Evolutionary conservation across 2,113 vertebrate species (phyloP).

Genomic region (Climacteris rufus): DNA sequence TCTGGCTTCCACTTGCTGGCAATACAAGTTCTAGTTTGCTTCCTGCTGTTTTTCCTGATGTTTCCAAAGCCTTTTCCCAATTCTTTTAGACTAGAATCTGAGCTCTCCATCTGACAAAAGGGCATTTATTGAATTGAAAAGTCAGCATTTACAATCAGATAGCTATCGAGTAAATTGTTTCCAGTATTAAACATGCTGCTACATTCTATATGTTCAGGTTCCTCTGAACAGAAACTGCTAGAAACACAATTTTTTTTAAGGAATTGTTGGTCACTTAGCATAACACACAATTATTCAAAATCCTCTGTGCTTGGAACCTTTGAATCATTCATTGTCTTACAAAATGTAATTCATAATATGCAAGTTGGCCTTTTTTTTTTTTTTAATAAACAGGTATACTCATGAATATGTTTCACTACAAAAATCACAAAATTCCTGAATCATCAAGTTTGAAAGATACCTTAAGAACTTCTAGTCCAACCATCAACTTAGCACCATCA

Average conservation of each 20-base stretch:
- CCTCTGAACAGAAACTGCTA: background rate
- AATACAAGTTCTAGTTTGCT: background rate
- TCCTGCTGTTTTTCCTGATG: background rate
- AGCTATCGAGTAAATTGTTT: background rate
- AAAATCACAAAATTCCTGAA: background rate
- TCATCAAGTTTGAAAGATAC: background rate
- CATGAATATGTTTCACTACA: background rate
- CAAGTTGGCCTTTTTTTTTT: background rate
- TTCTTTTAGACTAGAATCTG: background rate
- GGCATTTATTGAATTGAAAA: background rate
- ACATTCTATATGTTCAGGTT: background rate
- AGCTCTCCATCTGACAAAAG: background rate
- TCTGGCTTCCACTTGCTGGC: background rate
- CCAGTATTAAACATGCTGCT: background rate
- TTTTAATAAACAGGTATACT: background rate
- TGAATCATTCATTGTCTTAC: background rate
- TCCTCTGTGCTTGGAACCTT: background rate
- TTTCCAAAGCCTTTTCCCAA: background rate
- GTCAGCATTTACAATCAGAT: background rate
- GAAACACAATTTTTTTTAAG: background rate
- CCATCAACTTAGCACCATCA: background rate
- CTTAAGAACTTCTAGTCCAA: background rate
- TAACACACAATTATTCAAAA: background rate
- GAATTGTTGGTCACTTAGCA: background rate
- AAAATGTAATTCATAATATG: background rate